Conservation (phyloP, 2,888 invertebrate species). For the Lithosia quadra region DNA sequence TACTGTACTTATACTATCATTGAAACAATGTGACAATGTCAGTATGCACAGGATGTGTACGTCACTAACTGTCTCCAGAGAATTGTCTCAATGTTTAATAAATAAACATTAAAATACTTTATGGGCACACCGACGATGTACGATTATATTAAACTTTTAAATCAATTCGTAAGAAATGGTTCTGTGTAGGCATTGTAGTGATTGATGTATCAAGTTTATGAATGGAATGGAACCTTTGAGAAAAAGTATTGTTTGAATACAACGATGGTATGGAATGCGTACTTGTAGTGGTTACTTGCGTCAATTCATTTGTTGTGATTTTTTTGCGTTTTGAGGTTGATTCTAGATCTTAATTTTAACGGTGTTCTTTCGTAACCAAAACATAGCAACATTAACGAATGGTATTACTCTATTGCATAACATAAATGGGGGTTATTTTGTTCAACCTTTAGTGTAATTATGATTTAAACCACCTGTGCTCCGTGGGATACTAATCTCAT, state of each 20-base stretch:
- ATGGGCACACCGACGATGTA: constrained; percentile 39
- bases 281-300: neutral
- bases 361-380: neutral
- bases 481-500: too few species aligned
- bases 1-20: constrained; percentile 37
- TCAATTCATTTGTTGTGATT: neutral
- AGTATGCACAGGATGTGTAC: constrained; percentile 64
- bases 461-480: neutral
- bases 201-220: constrained; percentile 58
- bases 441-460: neutral
- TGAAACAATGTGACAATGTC: constrained; percentile 48
- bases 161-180: constrained; percentile 57
- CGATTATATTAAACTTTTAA: constrained; percentile 64
- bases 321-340: neutral
- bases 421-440: neutral
- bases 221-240: constrained; percentile 49
- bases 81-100: constrained; percentile 58
- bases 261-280: neutral
- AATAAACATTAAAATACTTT: constrained; percentile 70
- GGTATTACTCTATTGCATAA: neutral
- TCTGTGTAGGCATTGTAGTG: constrained; percentile 53
- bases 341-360: neutral
- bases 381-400: too few species aligned
- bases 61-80: constrained; percentile 58
- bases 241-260: neutral